These are phyloP conservation scores for Trachelus troglodyta DNA, from an alignment of 2,888 invertebrate species.

Conservation along the genomic window DNA sequence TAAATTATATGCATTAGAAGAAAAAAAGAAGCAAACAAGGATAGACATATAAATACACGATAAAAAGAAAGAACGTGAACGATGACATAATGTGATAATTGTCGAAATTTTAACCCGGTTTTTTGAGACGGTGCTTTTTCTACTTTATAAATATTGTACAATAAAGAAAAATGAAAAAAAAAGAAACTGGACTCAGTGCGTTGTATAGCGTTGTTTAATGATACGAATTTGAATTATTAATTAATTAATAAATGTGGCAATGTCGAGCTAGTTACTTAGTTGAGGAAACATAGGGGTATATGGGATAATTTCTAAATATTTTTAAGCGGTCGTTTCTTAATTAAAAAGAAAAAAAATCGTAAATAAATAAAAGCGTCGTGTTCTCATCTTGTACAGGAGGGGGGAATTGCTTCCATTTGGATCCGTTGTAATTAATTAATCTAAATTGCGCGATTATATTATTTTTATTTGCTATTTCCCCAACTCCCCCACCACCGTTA, in stretches of 20 bases:
- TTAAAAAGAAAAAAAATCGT: neutral
- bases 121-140: conserved; percentile 60
- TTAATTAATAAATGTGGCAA: conserved; percentile 51
- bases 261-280: conserved; percentile 62
- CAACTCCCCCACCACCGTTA: neutral
- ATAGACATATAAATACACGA: neutral
- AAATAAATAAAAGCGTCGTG: conserved; percentile 23
- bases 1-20: too few relatives aligned
- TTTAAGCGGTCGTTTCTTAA: conserved; percentile 43
- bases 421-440: too few relatives aligned
- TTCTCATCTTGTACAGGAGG: conserved; percentile 30
- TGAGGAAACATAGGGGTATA: conserved; percentile 52
- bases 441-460: too few relatives aligned
- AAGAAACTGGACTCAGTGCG: conserved; percentile 35
- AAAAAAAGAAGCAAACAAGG: neutral
- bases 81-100: conserved; percentile 49
- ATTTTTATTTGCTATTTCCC: too few relatives aligned
- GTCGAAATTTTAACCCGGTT: conserved; percentile 47
- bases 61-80: neutral
- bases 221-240: conserved; percentile 31
- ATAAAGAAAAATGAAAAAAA: conserved; percentile 26
- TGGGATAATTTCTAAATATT: conserved; percentile 54
- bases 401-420: neutral
- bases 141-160: conserved; percentile 58
- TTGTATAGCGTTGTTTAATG: conserved; percentile 49